Evolutionary conservation across 2,113 vertebrate genomes (phyloP).

Genomic region (Mustela lutreola): DNA sequence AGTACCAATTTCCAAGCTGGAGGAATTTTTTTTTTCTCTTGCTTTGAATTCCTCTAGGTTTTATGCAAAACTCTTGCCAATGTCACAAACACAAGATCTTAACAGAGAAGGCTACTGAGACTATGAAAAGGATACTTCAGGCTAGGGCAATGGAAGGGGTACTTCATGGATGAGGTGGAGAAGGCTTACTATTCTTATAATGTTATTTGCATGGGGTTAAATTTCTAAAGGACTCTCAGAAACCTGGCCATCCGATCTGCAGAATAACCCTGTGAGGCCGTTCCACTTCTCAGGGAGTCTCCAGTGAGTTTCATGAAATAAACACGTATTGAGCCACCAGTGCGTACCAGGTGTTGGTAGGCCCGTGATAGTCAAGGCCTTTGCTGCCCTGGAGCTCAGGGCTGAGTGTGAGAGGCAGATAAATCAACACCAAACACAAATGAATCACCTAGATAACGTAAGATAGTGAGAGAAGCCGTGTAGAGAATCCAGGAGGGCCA

Average conservation of each 20-base stretch:
- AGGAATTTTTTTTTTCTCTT: background rate
- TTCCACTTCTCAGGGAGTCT: background rate
- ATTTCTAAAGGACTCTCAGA: background rate
- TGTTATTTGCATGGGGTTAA: background rate
- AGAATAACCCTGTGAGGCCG: background rate
- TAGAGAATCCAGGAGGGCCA: background rate
- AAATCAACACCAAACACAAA: background rate
- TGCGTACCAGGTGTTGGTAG: no score
- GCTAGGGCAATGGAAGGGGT: background rate
- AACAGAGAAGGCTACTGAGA: background rate
- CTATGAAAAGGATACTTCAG: background rate
- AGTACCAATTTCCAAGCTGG: background rate
- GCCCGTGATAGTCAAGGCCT: background rate
- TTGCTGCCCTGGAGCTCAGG: background rate
- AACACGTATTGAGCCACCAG: background rate
- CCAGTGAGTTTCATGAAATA: background rate
- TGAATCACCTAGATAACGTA: background rate
- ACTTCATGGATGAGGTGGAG: background rate
- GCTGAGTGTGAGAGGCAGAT: background rate
- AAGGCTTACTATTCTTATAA: background rate
- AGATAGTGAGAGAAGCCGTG: background rate
- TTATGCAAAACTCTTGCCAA: background rate
- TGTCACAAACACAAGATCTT: background rate
- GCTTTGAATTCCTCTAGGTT: constrained; percentile 14
- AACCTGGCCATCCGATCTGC: background rate